These are phyloP conservation scores for rabbit (Oryctolagus cuniculus) DNA, from an alignment of 2,113 vertebrate species.

Conservation along the genomic window DNA sequence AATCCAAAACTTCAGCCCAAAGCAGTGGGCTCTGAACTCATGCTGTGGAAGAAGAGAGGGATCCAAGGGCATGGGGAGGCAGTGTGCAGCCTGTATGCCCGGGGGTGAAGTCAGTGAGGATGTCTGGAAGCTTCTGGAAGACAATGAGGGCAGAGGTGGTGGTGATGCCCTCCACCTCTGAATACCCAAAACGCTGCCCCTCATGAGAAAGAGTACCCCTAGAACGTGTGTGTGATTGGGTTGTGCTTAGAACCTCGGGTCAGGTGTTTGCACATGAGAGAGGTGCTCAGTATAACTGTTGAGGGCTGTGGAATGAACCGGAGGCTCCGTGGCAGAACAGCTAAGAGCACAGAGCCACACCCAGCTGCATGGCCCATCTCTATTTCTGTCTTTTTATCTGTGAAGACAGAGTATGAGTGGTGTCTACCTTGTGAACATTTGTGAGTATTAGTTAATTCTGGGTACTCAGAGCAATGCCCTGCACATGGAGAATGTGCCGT, in stretches of 20 bases:
- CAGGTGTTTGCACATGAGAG: neutral
- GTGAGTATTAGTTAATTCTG: neutral
- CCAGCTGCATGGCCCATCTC: neutral
- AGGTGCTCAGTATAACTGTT: fast-evolving
- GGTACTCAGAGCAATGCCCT: neutral
- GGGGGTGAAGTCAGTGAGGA: neutral
- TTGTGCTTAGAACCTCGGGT: neutral
- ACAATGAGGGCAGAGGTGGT: neutral
- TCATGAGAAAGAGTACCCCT: neutral
- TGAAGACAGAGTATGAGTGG: neutral
- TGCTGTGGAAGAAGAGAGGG: neutral
- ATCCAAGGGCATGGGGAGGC: neutral
- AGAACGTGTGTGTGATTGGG: fast-evolving
- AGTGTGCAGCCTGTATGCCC: neutral
- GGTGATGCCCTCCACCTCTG: neutral
- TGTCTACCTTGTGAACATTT: no score
- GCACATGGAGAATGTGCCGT: no score
- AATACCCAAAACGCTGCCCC: neutral
- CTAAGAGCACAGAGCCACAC: neutral
- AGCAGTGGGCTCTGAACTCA: neutral
- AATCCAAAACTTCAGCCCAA: neutral
- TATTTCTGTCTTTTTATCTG: neutral
- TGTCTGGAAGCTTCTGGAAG: slow-evolving; percentile 7
- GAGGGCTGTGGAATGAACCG: neutral
- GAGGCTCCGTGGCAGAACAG: fast-evolving